Percentiles rank a stretch among this genome's conserved stretches.
Evolutionary conservation across 2,113 vertebrate genomes (phyloP).

Genomic region (Recurvirostra avosetta): DNA sequence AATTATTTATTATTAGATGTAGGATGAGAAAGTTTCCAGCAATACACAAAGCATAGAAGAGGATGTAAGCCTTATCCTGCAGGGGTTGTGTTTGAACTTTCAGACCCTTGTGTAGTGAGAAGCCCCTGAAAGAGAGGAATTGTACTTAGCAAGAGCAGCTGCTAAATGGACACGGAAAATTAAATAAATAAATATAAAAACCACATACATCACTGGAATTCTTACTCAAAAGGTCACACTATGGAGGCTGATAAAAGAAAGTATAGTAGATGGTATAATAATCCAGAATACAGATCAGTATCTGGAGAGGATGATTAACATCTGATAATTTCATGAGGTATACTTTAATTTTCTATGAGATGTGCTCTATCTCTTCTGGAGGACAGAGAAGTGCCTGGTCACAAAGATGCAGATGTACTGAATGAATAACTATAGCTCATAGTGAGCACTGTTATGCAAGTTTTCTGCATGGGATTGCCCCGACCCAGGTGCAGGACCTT

Average conservation of each 20-base stretch:
- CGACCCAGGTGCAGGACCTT: too few relatives aligned
- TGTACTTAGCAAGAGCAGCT: neutral
- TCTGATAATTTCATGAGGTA: neutral
- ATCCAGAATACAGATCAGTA: neutral
- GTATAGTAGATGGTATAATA: neutral
- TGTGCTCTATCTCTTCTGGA: neutral
- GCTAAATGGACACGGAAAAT: neutral
- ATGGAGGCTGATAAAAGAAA: neutral
- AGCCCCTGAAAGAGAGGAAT: neutral
- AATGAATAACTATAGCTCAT: neutral
- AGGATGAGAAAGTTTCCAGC: neutral
- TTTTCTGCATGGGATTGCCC: too few relatives aligned
- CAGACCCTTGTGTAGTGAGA: neutral
- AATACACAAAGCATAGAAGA: neutral
- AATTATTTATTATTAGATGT: slow-evolving; percentile 57
- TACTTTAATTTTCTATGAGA: neutral
- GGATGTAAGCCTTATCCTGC: neutral
- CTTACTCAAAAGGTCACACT: neutral
- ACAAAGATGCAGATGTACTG: neutral
- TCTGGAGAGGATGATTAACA: neutral
- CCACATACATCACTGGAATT: rapidly evolving
- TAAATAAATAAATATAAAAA: neutral
- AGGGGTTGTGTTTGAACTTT: neutral
- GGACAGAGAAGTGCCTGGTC: neutral
- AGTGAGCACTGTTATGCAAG: neutral